Conservation (phyloP, 2,888 invertebrate species). For the Sminthurinus aureus region DNA sequence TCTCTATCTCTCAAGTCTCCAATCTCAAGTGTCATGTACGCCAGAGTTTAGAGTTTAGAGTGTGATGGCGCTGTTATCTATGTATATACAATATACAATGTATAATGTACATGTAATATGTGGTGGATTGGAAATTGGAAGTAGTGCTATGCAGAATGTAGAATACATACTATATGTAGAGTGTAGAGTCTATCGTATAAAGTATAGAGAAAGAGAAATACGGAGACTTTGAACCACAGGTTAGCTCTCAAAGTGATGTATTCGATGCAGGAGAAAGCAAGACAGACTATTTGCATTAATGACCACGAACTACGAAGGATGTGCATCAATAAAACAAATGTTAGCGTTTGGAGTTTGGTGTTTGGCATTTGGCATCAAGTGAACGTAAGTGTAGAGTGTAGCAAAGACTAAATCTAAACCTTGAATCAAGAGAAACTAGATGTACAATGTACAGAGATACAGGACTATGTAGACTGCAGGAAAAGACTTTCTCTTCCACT, state of each 20-base stretch:
- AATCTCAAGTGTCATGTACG: not conserved
- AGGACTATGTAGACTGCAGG: no score
- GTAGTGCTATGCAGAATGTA: no score
- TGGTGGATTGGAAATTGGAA: no score
- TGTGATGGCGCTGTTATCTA: not conserved
- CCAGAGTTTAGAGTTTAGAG: not conserved
- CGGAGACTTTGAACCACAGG: conserved; percentile 29
- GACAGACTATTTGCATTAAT: conserved; percentile 42
- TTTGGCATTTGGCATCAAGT: conserved; percentile 14
- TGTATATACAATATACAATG: no score
- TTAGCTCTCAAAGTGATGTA: conserved; percentile 40
- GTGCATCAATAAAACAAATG: conserved; percentile 40
- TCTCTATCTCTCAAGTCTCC: not conserved
- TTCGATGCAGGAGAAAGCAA: conserved; percentile 31
- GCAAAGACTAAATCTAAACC: no score
- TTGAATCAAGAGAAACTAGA: no score
- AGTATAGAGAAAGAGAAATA: conserved; percentile 10
- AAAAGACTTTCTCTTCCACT: no score
- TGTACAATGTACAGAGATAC: no score
- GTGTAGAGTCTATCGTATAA: no score
- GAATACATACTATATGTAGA: no score
- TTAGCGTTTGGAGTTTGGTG: conserved; percentile 29
- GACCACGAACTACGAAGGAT: conserved; percentile 18
- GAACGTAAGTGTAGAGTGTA: not conserved
- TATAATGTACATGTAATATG: no score